A percentile compares a stretch with the other conserved stretches of the same genome.
phyloP scores from a whole-genome alignment of 1,140 invertebrate species.

The Tetramorium simillimum region DNA sequence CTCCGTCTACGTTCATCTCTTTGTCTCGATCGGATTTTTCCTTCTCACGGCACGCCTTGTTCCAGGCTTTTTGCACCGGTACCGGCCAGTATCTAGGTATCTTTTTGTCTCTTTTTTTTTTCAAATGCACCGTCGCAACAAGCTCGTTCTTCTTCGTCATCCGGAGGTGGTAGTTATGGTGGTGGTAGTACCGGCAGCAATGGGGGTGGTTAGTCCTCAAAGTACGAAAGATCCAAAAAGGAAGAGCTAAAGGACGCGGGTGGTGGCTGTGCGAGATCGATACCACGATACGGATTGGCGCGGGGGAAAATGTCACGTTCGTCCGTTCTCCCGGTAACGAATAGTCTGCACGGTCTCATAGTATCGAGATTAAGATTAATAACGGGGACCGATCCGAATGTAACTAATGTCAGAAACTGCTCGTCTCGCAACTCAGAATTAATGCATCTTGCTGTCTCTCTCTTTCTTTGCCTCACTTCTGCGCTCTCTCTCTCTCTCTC shows the following conservation, averaged over 20 bases:
- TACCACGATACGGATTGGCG: slow-evolving; percentile 38
- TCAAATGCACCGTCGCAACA: slow-evolving; percentile 38
- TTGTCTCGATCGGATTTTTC: slow-evolving; percentile 49
- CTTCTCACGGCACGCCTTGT: slow-evolving; percentile 37
- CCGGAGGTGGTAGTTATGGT: neutral
- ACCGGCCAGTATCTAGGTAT: slow-evolving; percentile 10
- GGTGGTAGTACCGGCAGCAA: neutral
- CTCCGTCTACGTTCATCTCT: neutral
- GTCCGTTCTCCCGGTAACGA: slow-evolving; percentile 42
- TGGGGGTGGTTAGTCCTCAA: slow-evolving; percentile 47
- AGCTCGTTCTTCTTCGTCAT: slow-evolving; percentile 62
- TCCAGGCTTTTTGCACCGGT: slow-evolving; percentile 20
- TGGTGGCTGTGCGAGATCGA: slow-evolving; percentile 49
- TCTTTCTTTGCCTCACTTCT: slow-evolving; percentile 31
- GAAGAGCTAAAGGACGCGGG: slow-evolving; percentile 15
- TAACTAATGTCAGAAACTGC: slow-evolving; percentile 64
- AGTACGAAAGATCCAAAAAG: slow-evolving; percentile 55
- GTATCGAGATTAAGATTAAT: slow-evolving; percentile 64
- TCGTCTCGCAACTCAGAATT: slow-evolving; percentile 53
- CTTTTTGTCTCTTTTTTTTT: slow-evolving; percentile 30
- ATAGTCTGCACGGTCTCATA: slow-evolving; percentile 42
- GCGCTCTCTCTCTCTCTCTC: slow-evolving; percentile 12
- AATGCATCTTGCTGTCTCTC: slow-evolving; percentile 52
- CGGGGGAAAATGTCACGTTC: slow-evolving; percentile 46
- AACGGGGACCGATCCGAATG: slow-evolving; percentile 50